Evolutionary conservation across 1,140 invertebrate species (phyloP).

Genomic region (Monomorium pharaonis): DNA sequence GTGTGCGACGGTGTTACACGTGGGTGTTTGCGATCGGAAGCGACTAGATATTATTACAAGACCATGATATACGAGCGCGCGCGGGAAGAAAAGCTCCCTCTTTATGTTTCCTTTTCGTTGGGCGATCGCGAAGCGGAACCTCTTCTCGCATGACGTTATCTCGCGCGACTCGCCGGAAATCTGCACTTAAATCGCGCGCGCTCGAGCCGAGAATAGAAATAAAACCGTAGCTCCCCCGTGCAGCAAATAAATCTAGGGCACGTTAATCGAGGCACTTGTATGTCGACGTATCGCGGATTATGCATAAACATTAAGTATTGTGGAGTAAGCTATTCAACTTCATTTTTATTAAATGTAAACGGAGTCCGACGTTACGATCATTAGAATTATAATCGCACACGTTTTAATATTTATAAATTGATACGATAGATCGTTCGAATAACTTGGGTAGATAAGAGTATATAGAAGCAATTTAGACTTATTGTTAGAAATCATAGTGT

Average conservation of each 20-base stretch:
- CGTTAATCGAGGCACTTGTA: slow-evolving; percentile 18
- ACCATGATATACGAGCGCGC: slow-evolving; percentile 60
- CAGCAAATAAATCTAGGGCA: slow-evolving; percentile 40
- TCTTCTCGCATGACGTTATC: slow-evolving; percentile 49
- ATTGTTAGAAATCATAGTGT: neutral
- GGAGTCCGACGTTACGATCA: neutral
- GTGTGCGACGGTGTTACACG: neutral
- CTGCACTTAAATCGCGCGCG: slow-evolving; percentile 63
- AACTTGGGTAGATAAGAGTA: neutral
- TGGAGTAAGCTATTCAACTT: neutral
- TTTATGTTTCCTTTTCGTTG: slow-evolving; percentile 56
- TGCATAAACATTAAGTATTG: slow-evolving; percentile 33
- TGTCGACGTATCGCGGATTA: slow-evolving; percentile 25
- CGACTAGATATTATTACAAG: slow-evolving; percentile 71
- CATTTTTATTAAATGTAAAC: slow-evolving; percentile 7
- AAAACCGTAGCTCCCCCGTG: slow-evolving; percentile 21
- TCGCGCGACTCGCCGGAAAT: slow-evolving; percentile 66
- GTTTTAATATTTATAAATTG: slow-evolving; percentile 2
- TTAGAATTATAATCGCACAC: neutral
- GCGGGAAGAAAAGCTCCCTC: slow-evolving; percentile 35
- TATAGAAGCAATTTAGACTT: neutral
- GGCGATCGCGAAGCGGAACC: slow-evolving; percentile 37
- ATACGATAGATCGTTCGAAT: neutral
- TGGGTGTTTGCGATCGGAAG: slow-evolving; percentile 66
- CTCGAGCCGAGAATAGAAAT: slow-evolving; percentile 53